Conservation (phyloP, 53 echinoderm and acorn worm species). For the Echinarachnius parma region DNA sequence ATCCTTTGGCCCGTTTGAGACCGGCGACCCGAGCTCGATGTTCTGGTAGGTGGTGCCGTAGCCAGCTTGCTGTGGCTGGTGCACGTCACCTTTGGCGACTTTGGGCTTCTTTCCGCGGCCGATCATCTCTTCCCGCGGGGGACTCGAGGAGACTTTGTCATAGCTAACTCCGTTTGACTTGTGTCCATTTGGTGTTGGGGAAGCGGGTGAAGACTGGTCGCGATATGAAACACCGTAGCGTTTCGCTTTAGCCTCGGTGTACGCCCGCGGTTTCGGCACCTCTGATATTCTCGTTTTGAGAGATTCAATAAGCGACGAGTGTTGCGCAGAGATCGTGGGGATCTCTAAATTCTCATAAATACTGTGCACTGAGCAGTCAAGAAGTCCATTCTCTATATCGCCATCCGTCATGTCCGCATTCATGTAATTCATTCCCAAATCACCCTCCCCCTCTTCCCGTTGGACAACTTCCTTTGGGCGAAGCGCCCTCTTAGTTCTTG, state of each 20-base stretch:
- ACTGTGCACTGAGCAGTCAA: constrained; percentile 57
- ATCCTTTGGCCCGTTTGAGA: constrained; percentile 45
- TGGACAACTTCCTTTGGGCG: constrained; percentile 37
- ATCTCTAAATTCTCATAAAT: constrained; percentile 86
- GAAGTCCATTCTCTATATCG: constrained; percentile 32
- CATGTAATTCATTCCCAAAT: constrained; percentile 15
- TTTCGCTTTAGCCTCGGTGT: constrained; percentile 76
- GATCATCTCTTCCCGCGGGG: constrained; percentile 39
- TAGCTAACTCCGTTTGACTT: constrained; percentile 47
- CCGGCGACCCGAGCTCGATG: constrained; percentile 53
- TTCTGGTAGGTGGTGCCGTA: constrained; percentile 75
- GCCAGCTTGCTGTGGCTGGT: constrained; percentile 44
- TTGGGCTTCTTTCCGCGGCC: constrained; percentile 70
- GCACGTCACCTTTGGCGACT: constrained; percentile 59
- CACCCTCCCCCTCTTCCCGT: constrained; percentile 37
- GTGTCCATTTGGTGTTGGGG: constrained; percentile 35
- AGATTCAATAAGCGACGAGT: constrained; percentile 65
- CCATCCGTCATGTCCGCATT: constrained; percentile 29
- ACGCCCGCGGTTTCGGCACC: constrained; percentile 58
- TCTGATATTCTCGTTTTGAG: constrained; percentile 70
- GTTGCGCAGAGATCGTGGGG: constrained; percentile 38
- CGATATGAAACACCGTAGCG: constrained; percentile 85
- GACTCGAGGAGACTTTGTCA: constrained; percentile 37
- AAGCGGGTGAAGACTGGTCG: constrained; percentile 61
- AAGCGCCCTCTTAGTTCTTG: constrained; percentile 27